These are phyloP conservation scores for Anguilla japonica DNA, from an alignment of 2,113 vertebrate species.

Conservation along the genomic window DNA sequence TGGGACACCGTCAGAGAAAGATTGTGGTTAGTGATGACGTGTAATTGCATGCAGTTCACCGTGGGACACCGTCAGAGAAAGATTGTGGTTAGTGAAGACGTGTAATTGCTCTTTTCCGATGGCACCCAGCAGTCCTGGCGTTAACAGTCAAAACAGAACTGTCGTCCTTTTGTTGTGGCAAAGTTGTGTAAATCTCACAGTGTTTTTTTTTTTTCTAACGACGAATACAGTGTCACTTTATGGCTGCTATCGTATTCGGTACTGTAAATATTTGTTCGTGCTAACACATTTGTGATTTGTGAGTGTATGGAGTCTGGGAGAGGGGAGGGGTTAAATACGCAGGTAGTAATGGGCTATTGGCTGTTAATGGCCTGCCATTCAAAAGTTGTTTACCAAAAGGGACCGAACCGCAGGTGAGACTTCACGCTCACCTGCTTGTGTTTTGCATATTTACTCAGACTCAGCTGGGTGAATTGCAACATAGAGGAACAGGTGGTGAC, in stretches of 20 bases:
- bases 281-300: not conserved
- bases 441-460: not conserved
- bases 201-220: not conserved
- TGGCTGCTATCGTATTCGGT: not conserved
- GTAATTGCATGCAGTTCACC: too few species aligned
- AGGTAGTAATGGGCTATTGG: conserved; percentile 38
- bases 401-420: conserved; percentile 18
- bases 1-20: too few species aligned
- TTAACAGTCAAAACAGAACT: not conserved
- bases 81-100: too few species aligned
- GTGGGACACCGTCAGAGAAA: too few species aligned
- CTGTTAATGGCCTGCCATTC: conserved; percentile 26
- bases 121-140: not conserved
- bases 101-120: too few species aligned
- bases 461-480: not conserved
- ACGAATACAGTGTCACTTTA: not conserved
- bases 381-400: conserved; percentile 14
- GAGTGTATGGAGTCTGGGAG: not conserved
- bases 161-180: not conserved
- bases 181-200: not conserved
- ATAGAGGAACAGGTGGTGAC: too few species aligned
- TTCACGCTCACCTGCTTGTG: not conserved
- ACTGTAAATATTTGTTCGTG: not conserved
- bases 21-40: too few species aligned
- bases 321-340: conserved; percentile 16